A percentile compares a stretch with the other conserved stretches of the same genome.
Evolutionary conservation across 2,888 invertebrate genomes (phyloP).

Genomic region (Macrosiphum euphorbiae): DNA sequence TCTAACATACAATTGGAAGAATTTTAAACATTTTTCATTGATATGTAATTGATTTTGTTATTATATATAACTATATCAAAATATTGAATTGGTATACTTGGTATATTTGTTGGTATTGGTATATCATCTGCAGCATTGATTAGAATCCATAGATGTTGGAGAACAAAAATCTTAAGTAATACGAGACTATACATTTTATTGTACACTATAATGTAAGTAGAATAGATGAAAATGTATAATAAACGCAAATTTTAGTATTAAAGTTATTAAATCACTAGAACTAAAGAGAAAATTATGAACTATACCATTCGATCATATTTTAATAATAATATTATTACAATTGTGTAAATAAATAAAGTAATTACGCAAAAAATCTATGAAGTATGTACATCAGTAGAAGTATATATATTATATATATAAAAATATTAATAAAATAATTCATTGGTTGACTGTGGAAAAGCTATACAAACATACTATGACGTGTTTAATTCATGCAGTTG

Average conservation of each 20-base stretch:
- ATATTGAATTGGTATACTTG: neutral
- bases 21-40: neutral
- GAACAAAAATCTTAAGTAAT: neutral
- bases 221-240: neutral
- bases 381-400: neutral
- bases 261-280: neutral
- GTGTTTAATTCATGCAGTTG: neutral
- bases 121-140: neutral
- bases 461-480: neutral
- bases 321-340: neutral
- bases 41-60: neutral
- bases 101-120: neutral
- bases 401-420: neutral
- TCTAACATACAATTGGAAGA: neutral
- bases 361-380: neutral
- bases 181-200: neutral
- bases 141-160: neutral
- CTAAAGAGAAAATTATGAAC: neutral
- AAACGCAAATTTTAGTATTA: neutral
- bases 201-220: no score
- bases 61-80: neutral
- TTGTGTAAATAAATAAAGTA: neutral
- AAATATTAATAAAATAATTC: neutral
- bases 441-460: neutral
- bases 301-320: neutral